These are phyloP conservation scores for Coracias cyanogaster DNA, from an alignment of 2,797 vertebrate genomes.

Conservation along the genomic window DNA sequence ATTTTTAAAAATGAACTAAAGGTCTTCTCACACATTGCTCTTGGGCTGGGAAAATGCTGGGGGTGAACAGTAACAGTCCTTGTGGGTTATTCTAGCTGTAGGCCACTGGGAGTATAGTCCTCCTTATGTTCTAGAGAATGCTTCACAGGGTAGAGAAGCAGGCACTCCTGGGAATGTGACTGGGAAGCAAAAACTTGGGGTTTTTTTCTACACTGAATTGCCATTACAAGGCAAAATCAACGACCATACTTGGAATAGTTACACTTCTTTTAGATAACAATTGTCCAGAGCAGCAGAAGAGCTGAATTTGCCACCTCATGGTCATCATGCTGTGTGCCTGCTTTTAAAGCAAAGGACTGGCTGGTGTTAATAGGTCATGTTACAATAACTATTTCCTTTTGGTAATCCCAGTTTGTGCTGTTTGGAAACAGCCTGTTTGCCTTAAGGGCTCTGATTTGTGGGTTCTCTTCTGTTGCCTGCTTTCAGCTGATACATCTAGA, in stretches of 20 bases:
- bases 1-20: background rate
- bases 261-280: background rate
- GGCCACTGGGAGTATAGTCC: background rate
- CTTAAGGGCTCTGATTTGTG: background rate
- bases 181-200: background rate
- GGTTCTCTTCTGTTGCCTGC: background rate
- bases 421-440: constrained; percentile 7
- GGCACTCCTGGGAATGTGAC: background rate
- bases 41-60: background rate
- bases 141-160: background rate
- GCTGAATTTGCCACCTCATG: constrained; percentile 1
- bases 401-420: background rate
- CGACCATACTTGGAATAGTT: background rate
- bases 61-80: background rate
- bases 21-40: background rate
- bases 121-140: background rate
- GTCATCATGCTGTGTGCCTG: background rate
- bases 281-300: background rate
- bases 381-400: constrained; percentile 29
- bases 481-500: background rate
- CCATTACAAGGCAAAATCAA: background rate
- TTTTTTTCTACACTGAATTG: background rate
- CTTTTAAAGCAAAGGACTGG: background rate
- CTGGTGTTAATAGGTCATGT: background rate
- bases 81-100: background rate